phyloP scores from a whole-genome alignment of 2,797 vertebrate genomes.

The Holocentrus rufus region DNA sequence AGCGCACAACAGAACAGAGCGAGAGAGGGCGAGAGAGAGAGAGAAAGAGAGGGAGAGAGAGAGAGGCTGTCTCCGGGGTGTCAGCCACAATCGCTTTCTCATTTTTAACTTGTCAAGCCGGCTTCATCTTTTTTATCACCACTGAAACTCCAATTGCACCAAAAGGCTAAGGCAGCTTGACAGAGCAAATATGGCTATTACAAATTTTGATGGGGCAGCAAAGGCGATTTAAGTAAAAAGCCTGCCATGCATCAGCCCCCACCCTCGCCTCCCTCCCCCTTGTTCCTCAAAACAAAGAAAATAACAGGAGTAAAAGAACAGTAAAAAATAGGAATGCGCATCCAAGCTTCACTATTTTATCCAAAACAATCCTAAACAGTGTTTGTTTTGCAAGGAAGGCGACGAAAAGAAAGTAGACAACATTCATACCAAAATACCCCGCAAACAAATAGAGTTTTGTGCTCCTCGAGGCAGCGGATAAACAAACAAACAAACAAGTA shows the following conservation, averaged over 20 bases:
- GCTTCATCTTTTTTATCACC: constrained; percentile 78
- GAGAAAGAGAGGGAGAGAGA: constrained; percentile 24
- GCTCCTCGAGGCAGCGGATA: constrained; percentile 29
- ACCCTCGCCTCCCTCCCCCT: neutral
- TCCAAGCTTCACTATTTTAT: neutral
- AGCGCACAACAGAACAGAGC: constrained; percentile 55
- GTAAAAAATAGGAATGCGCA: constrained; percentile 18
- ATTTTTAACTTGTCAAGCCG: constrained; percentile 77
- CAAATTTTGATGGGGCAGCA: constrained; percentile 55
- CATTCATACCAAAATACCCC: neutral
- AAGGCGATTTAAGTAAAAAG: constrained; percentile 37
- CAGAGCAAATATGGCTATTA: constrained; percentile 65
- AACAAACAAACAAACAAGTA: constrained; percentile 29
- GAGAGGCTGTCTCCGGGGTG: constrained; percentile 65
- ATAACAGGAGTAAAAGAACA: constrained; percentile 15
- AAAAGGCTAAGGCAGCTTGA: constrained; percentile 66
- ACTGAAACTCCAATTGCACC: constrained; percentile 57
- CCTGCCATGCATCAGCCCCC: constrained; percentile 22
- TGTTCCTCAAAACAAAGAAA: neutral
- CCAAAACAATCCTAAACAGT: neutral
- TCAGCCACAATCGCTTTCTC: constrained; percentile 70
- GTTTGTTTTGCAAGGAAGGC: constrained; percentile 32
- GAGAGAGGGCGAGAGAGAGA: constrained; percentile 26
- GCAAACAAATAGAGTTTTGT: constrained; percentile 11
- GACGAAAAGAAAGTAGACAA: neutral